A percentile compares a stretch with the other conserved stretches of the same genome.
phyloP scores from a whole-genome alignment of 2,888 invertebrate species.

The Scrobipalpa atriplicella region DNA sequence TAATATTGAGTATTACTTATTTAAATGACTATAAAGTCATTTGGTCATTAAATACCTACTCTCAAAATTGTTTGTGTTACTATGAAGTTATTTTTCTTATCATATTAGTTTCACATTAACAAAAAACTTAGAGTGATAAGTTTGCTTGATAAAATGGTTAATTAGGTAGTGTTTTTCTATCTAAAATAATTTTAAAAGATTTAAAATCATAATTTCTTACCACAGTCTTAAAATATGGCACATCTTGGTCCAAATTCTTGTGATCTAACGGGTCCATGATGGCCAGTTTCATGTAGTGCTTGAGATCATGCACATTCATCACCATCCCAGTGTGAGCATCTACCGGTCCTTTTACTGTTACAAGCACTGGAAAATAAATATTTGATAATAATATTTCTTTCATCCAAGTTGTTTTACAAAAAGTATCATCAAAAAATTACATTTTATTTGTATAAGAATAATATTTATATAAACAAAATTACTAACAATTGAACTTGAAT shows the following conservation, averaged over 20 bases:
- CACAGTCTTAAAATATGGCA: slow-evolving; percentile 91
- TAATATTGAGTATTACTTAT: neutral
- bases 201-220: too few relatives aligned
- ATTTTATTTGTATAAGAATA: neutral
- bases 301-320: slow-evolving; percentile 95
- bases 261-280: slow-evolving; percentile 97
- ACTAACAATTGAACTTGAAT: too few relatives aligned
- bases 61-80: neutral
- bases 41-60: neutral
- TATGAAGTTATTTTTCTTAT: neutral
- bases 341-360: slow-evolving; percentile 94
- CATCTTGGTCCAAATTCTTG: slow-evolving; percentile 97
- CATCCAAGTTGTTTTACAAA: too few relatives aligned
- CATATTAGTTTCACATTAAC: neutral
- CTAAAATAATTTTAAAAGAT: neutral
- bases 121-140: neutral
- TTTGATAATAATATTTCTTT: neutral
- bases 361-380: slow-evolving; percentile 86
- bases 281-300: slow-evolving; percentile 90
- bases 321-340: slow-evolving; percentile 96
- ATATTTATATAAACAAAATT: too few relatives aligned
- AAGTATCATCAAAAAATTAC: too few relatives aligned
- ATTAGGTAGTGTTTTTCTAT: neutral
- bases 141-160: neutral
- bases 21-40: neutral